These are phyloP conservation scores for Aphrophora alni DNA, from an alignment of 2,888 invertebrate species.

Conservation along the genomic window DNA sequence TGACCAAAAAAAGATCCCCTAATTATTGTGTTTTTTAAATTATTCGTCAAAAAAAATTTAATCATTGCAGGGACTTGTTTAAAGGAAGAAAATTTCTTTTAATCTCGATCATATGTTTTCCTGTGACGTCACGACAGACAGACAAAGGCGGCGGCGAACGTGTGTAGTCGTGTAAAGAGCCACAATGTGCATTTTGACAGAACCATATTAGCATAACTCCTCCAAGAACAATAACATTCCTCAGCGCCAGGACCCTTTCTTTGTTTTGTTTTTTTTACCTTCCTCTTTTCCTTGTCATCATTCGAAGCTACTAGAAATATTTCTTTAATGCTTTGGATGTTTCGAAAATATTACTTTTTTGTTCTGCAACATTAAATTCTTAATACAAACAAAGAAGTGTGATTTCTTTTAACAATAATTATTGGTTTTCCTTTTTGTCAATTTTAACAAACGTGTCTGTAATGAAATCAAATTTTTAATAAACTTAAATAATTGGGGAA, in stretches of 20 bases:
- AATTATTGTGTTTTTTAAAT: too few species aligned
- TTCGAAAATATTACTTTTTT: not conserved
- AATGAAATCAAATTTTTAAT: not conserved
- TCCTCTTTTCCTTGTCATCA: not conserved
- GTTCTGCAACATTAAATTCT: not conserved
- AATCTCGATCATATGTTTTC: too few species aligned
- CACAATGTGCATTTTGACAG: too few species aligned
- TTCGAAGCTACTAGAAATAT: not conserved
- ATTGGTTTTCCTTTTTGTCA: not conserved
- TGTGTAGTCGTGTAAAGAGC: too few species aligned
- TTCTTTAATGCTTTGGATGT: not conserved
- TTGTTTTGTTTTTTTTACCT: not conserved
- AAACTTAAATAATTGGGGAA: too few species aligned
- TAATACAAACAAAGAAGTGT: not conserved
- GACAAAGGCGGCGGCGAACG: not conserved
- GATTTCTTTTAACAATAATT: not conserved
- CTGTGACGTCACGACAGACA: too few species aligned
- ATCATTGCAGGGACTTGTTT: too few species aligned
- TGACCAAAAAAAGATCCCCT: too few species aligned
- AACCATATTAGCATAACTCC: not conserved
- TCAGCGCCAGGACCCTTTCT: not conserved
- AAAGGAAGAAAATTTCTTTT: too few species aligned
- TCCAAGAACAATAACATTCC: constrained; percentile 6
- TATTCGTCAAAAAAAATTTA: too few species aligned
- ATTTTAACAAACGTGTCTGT: not conserved